phyloP scores from a whole-genome alignment of 1,140 invertebrate genomes.

The Bombus difficillimus region DNA sequence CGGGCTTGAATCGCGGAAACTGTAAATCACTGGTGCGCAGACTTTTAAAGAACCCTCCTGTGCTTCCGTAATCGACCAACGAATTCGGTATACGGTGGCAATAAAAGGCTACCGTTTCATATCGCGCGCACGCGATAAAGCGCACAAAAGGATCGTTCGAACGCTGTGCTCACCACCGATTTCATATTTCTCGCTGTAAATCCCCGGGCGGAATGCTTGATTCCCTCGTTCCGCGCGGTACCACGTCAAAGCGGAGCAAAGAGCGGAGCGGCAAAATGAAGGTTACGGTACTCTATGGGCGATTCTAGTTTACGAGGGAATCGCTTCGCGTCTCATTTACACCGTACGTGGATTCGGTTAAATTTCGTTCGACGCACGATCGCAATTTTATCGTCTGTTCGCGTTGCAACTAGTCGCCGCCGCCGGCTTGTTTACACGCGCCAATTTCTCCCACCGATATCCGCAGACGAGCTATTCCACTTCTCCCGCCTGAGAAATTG shows the following conservation, averaged over 20 bases:
- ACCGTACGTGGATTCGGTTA: conserved; percentile 14
- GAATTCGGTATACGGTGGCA: conserved; percentile 6
- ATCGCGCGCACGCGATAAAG: conserved; percentile 28
- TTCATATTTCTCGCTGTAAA: conserved; percentile 32
- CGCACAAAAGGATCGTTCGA: conserved; percentile 19
- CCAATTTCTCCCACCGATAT: neutral
- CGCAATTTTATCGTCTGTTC: conserved; percentile 30
- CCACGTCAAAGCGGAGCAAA: conserved; percentile 21
- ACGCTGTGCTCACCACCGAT: conserved; percentile 13
- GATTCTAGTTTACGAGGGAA: conserved; percentile 30
- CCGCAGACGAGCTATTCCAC: conserved; percentile 4
- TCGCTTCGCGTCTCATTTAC: conserved; percentile 56
- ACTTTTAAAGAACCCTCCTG: conserved; percentile 4
- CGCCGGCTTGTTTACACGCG: conserved; percentile 1
- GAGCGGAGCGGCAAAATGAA: neutral
- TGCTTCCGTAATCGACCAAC: neutral
- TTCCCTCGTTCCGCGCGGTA: neutral
- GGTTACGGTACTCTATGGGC: neutral
- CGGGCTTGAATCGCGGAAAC: neutral
- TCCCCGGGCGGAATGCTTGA: conserved; percentile 12
- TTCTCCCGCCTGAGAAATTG: conserved; percentile 18
- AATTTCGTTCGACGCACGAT: conserved; percentile 39
- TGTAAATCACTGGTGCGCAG: conserved; percentile 1
- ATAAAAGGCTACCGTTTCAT: conserved; percentile 30
- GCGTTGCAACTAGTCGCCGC: neutral